Evolutionary conservation across 2,888 invertebrate species (phyloP), one percentile per base, ranked within the genome.

Genomic region (Acronicta leporina): DNA sequence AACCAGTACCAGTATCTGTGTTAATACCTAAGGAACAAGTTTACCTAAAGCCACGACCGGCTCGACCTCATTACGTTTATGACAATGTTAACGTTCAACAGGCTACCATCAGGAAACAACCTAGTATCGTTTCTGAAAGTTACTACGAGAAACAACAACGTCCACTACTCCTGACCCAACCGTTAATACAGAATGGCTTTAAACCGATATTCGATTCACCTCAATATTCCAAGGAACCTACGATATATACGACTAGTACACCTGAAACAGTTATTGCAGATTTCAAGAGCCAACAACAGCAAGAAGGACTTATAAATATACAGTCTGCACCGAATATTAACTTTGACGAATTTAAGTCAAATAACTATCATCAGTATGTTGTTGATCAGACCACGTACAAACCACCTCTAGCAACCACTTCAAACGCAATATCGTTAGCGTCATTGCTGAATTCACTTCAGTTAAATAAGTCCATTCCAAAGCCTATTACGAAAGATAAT

Each of bases 401-500:
- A 53, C 83, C 87, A 16, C 67, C 76, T 47, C 80, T 84, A 53
- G 63, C 77, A 49, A 75, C 75, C 41, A 63, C 82, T 51, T 66
- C 86, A 9, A 88, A 88, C 60, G 78, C 86, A 10, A 78, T 88
- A 45, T 87, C 85, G 43, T 76, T 94, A 62, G 87, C 88, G 16
- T 95, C 96, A 68, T 95, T 97, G 66, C 82, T 97, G 41, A 96
- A 96, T 82, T 96, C 97, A 59, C 91, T 97, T 30, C 97, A 97
- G 86, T 92, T 96, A 15, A 96, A 96, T 75, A 97, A 97, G 87
- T 96, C 96, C 45, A 91, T 98, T 73, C 97, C 97, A 0, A 96
- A 97, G 73, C 96, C 96, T 9, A 94, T 97, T 27, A 97, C 97
- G 5, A 95, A 96, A 53, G 96, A 97, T 72, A 97, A 97, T 79